These are phyloP conservation scores for Cepaea hortensis DNA, from an alignment of 2,888 invertebrate genomes.

Conservation along the genomic window DNA sequence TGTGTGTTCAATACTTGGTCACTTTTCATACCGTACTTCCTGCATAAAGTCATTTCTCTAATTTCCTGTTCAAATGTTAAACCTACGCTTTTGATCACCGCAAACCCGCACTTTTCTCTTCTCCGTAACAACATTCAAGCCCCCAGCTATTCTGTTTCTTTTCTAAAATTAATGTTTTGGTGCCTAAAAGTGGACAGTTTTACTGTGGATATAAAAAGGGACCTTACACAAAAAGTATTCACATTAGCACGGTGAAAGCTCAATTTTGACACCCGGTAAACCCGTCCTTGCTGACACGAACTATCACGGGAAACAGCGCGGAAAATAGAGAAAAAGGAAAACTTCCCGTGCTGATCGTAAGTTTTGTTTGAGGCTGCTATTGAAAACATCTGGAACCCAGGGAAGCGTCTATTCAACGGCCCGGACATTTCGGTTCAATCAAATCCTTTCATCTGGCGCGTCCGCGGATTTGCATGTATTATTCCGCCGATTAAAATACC, in stretches of 20 bases:
- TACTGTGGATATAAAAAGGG: too few relatives aligned
- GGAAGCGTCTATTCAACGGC: constrained; percentile 11
- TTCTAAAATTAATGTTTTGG: too few relatives aligned
- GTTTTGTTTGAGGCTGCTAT: constrained; percentile 24
- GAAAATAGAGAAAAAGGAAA: background rate
- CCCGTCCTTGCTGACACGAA: constrained; percentile 17
- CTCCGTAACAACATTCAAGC: too few relatives aligned
- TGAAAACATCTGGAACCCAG: constrained; percentile 32
- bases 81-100: too few relatives aligned
- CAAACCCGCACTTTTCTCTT: too few relatives aligned
- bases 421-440: constrained; percentile 28
- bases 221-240: background rate
- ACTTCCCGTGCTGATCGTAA: background rate
- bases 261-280: background rate
- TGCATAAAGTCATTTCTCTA: too few relatives aligned
- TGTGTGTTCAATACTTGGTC: too few relatives aligned
- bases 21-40: too few relatives aligned
- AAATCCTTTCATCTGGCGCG: constrained; percentile 9
- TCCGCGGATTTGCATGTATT: constrained; percentile 38
- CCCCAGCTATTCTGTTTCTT: too few relatives aligned
- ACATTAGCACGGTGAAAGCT: background rate
- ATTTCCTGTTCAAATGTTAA: too few relatives aligned
- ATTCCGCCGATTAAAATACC: constrained; percentile 30
- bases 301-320: background rate
- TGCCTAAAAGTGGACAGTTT: too few relatives aligned